phyloP scores from a whole-genome alignment of 1,140 invertebrate species.

The Trichoplusia ni region DNA sequence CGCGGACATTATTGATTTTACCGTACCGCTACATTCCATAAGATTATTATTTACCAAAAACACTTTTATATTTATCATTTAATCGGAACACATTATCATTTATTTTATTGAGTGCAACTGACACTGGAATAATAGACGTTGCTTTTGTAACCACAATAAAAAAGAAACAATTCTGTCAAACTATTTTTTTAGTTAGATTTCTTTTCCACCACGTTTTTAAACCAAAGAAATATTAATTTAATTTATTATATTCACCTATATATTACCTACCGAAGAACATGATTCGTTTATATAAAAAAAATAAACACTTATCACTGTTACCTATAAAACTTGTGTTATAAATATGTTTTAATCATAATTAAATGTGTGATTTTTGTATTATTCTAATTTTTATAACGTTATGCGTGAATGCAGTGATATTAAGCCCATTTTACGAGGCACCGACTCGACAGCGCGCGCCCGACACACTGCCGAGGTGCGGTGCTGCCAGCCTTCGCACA shows the following conservation, averaged over 20 bases:
- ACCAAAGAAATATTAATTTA: not conserved
- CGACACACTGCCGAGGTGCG: constrained; percentile 43
- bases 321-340: constrained; percentile 40
- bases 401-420: constrained; percentile 36
- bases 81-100: not conserved
- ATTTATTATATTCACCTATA: not conserved
- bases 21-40: constrained; percentile 35
- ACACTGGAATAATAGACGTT: not conserved
- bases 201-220: too few relatives aligned
- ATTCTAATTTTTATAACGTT: constrained; percentile 37
- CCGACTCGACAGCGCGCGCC: constrained; percentile 41
- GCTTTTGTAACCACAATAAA: not conserved
- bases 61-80: constrained; percentile 13
- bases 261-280: constrained; percentile 43
- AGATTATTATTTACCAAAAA: constrained; percentile 37
- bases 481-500: constrained; percentile 35
- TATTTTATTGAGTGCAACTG: not conserved
- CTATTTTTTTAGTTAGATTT: not conserved
- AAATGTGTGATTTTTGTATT: constrained; percentile 31
- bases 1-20: constrained; percentile 74
- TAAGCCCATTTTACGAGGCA: constrained; percentile 44
- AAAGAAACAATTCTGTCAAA: constrained; percentile 19
- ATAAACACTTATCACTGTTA: constrained; percentile 38
- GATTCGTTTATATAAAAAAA: constrained; percentile 28
- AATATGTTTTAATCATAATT: constrained; percentile 41